Evolutionary conservation across 1,140 invertebrate species (phyloP), one percentile per base, ranked within the genome.

Genomic region (Paracyclopina nana): DNA sequence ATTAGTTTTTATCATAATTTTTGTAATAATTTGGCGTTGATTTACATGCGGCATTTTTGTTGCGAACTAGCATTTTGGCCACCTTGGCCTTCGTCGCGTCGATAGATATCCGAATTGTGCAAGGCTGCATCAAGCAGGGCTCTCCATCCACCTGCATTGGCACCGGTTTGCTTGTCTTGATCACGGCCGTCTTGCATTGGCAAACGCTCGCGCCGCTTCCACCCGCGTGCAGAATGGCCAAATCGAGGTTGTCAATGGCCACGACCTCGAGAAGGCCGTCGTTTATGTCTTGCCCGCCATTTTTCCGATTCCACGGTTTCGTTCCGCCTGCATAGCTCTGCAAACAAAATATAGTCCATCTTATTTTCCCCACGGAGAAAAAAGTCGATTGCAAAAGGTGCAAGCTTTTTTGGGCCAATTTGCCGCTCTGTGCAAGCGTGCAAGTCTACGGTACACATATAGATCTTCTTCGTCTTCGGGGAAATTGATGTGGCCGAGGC

Each of bases 61-160:
- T 50, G 31, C 31, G 31, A 20, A 16, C 28, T 16, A 50, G 30
- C 25, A 50, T 38, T 38, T 50, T 34, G 18, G 30, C 11, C 22
- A 38, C 34, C 34, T 38, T 16, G 14, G 14, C 34, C 34, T 38
- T 31, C 25, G 11, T 50, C 25, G 29, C n/a, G n/a, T n/a, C n/a
- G n/a, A n/a, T n/a, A n/a, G n/a, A n/a, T 42, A 50, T 38, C 9
- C 11, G 9, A n/a, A 50, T 50, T 30, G 8, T n/a, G 25, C 48
- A 50, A n/a, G 48, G 48, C 16, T 38, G 31, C 29, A 50, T 30
- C 6, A 50, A n/a, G 25, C 25, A 30, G 2, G 48, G 48, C 24
- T 50, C 48, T 3, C 48, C 48, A 24, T 50, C 48, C 3, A 50
- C 25, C 34, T 50, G 48, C 48, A 50, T 50, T n/a, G 48, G 48